phyloP scores from a whole-genome alignment of 2,797 vertebrate genomes.

The Alosa sapidissima region DNA sequence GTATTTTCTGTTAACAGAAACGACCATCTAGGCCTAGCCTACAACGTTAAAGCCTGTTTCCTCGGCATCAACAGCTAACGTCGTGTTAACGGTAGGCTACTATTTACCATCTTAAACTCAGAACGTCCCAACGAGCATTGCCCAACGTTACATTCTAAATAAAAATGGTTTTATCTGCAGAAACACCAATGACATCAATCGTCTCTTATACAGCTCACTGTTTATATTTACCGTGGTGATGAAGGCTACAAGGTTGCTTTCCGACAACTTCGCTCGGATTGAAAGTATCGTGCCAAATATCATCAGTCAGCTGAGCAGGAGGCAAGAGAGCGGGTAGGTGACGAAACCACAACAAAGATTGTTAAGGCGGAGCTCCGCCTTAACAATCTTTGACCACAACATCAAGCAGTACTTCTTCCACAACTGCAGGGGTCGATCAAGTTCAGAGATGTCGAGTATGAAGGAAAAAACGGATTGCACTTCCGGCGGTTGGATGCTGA shows the following conservation, averaged over 20 bases:
- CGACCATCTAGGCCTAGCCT: too few species aligned
- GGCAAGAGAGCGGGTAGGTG: background rate
- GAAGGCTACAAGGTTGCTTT: background rate
- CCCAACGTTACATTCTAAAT: background rate
- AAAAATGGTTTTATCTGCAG: background rate
- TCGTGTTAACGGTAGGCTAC: too few species aligned
- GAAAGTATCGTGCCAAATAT: slow-evolving; percentile 43
- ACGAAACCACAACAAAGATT: slow-evolving; percentile 8
- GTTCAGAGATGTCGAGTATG: background rate
- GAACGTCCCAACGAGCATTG: background rate
- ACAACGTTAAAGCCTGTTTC: background rate
- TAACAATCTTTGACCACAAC: too few species aligned
- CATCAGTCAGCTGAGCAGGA: slow-evolving; percentile 32
- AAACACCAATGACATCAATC: background rate
- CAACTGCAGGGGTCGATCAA: background rate
- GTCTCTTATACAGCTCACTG: background rate
- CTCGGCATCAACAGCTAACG: background rate
- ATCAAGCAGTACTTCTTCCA: background rate
- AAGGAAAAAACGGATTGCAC: slow-evolving; percentile 47
- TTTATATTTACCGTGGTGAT: background rate
- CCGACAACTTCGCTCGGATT: background rate
- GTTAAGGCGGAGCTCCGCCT: too few species aligned
- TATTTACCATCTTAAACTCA: background rate
- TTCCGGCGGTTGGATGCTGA: slow-evolving; percentile 56
- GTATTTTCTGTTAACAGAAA: too few species aligned